A percentile compares a stretch with the other conserved stretches of the same genome.
Evolutionary conservation across 2,113 vertebrate species (phyloP).

Genomic region (Hippocampus guttulatus): DNA sequence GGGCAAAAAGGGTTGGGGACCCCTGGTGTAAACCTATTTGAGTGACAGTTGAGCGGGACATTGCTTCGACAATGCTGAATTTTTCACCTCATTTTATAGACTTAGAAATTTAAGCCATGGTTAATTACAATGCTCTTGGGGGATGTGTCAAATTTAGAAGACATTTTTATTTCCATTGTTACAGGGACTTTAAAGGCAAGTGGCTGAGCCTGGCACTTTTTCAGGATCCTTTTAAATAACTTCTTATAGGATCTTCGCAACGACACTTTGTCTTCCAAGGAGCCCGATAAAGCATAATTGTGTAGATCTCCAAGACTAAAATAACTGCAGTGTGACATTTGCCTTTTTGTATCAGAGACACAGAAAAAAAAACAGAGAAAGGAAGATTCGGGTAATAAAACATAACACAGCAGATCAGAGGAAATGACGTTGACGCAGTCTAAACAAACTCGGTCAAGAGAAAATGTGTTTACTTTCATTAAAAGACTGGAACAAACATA

Average conservation of each 20-base stretch:
- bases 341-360: neutral
- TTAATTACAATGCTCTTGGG: too few relatives aligned
- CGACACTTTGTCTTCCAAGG: neutral
- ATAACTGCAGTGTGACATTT: neutral
- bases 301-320: conserved; percentile 2
- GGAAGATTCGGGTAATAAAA: neutral
- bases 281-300: neutral
- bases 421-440: neutral
- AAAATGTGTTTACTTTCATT: neutral
- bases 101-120: too few relatives aligned
- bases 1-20: too few relatives aligned
- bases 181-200: neutral
- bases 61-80: too few relatives aligned
- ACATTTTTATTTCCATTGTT: neutral
- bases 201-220: neutral
- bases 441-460: neutral
- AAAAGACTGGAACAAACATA: neutral
- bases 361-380: neutral
- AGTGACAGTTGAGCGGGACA: too few relatives aligned
- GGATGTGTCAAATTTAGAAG: too few relatives aligned
- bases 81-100: too few relatives aligned
- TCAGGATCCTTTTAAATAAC: neutral
- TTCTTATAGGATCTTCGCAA: neutral
- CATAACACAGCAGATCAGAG: neutral
- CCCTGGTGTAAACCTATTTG: too few relatives aligned